These are phyloP conservation scores for Coregonus ussuriensis DNA, from an alignment of 2,797 vertebrate species.

Conservation along the genomic window DNA sequence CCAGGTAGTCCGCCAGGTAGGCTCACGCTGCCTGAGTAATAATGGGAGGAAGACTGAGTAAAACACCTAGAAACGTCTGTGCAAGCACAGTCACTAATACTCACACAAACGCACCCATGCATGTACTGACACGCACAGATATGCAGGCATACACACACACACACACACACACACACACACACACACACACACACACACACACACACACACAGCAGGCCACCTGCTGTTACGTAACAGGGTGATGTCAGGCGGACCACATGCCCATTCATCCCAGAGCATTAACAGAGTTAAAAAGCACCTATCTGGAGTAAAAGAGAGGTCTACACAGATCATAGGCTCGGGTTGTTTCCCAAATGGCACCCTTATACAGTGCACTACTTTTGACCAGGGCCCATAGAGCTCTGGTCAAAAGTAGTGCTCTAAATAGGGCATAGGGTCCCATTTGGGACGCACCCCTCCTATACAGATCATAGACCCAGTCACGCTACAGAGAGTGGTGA, in stretches of 20 bases:
- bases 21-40: neutral
- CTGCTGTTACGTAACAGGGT: slow-evolving; percentile 30
- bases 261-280: slow-evolving; percentile 29
- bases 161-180: slow-evolving; percentile 1
- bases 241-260: slow-evolving; percentile 15
- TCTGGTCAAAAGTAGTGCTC: too few relatives aligned
- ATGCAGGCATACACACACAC: neutral
- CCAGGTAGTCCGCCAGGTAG: neutral
- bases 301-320: neutral
- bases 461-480: neutral
- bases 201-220: slow-evolving; percentile 3
- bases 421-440: too few relatives aligned
- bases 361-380: too few relatives aligned
- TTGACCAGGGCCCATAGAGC: too few relatives aligned
- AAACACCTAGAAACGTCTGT: neutral
- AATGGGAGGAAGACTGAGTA: slow-evolving; percentile 11
- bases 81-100: neutral
- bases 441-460: too few relatives aligned
- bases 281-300: slow-evolving; percentile 23
- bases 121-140: neutral
- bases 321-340: too few relatives aligned
- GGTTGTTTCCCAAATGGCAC: too few relatives aligned
- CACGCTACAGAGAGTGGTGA: slow-evolving; percentile 4
- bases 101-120: neutral
- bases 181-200: neutral